Evolutionary conservation across 2,797 vertebrate genomes (phyloP).

Genomic region (Morus bassanus): DNA sequence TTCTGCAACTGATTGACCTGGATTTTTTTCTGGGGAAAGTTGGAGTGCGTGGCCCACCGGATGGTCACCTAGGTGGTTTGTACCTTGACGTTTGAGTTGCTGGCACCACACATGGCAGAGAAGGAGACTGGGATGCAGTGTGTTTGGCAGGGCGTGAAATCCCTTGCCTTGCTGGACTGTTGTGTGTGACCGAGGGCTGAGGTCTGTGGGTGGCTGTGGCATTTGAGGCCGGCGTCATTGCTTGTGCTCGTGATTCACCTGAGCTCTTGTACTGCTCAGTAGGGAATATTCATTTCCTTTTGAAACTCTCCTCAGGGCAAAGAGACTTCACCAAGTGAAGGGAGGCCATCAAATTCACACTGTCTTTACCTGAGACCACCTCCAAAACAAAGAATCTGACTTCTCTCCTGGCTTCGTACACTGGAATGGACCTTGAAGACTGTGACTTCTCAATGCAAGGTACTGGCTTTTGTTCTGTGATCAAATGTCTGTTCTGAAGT

Average conservation of each 20-base stretch:
- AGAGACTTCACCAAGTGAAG: constrained; percentile 63
- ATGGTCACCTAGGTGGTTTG: not conserved
- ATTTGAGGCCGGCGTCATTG: constrained; percentile 27
- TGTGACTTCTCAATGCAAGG: constrained; percentile 71
- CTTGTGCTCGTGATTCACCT: constrained; percentile 47
- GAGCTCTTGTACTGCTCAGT: not conserved
- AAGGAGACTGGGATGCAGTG: not conserved
- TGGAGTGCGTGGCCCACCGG: fast-evolving
- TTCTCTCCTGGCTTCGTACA: constrained; percentile 11
- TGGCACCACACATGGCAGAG: not conserved
- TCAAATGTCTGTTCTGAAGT: not conserved
- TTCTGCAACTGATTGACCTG: not conserved
- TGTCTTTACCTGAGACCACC: constrained; percentile 16
- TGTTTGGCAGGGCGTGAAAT: not conserved
- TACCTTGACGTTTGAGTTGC: not conserved
- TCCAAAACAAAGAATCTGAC: constrained; percentile 41
- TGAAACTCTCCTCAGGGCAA: constrained; percentile 59
- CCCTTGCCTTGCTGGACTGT: not conserved
- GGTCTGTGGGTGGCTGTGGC: constrained; percentile 51
- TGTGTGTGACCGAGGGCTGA: constrained; percentile 8
- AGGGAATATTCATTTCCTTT: constrained; percentile 33
- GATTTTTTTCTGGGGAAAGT: not conserved
- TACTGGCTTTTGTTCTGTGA: constrained; percentile 44
- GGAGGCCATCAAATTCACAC: constrained; percentile 29
- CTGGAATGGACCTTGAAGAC: constrained; percentile 75